Base-by-base conservation (phyloP, 1,140 invertebrate genomes). In the Drosophila jambulina region DNA sequence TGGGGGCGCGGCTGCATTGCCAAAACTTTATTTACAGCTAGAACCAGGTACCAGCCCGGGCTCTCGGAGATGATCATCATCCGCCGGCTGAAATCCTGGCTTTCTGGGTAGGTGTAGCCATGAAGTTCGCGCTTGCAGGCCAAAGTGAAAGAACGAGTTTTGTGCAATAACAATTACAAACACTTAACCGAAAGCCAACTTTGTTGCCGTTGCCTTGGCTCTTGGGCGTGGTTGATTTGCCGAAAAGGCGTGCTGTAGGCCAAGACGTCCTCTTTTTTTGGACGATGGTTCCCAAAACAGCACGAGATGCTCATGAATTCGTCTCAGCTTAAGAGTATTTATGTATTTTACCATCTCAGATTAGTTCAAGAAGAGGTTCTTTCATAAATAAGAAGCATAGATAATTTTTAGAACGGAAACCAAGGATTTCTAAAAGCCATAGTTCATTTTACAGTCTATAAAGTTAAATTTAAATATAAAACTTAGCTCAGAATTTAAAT, bases 81-180 rank as follows among this genome's bases (percentile, higher is more conserved):
- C 54, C 49, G 49, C 49, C 61, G 59, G 57, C 27, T 53, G 36
- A 38, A 29, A 43, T 64, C 45, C 64, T n/a, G 64, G 25, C 32
- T 67, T 45, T 57, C 64, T 72, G 49, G 83, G 70, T 85, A 88
- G 88, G 88, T 90, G 88, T 91, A 83, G 32, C 90, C 90, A 91
- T 90, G 82, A 91, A 91, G 90, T 91, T 91, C 88, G 90, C 88
- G 90, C 88, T 83, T 81, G 78, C 78, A 88, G 79, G 69, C 80
- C 61, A 84, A 88, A 90, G 85, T 84, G 85, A 88, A 90, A 88
- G 88, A 91, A 91, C 84, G 45, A 82, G 85, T 90, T 90, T 80
- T 36, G 62, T 43, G 75, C 75, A 48, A 78, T 78, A 78, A 78
- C 76, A 78, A 78, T 78, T 78, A 78, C 76, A 78, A 78, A 78